Evolutionary conservation across 2,888 invertebrate genomes (phyloP).

Genomic region (Exephanes ischioxanthus): DNA sequence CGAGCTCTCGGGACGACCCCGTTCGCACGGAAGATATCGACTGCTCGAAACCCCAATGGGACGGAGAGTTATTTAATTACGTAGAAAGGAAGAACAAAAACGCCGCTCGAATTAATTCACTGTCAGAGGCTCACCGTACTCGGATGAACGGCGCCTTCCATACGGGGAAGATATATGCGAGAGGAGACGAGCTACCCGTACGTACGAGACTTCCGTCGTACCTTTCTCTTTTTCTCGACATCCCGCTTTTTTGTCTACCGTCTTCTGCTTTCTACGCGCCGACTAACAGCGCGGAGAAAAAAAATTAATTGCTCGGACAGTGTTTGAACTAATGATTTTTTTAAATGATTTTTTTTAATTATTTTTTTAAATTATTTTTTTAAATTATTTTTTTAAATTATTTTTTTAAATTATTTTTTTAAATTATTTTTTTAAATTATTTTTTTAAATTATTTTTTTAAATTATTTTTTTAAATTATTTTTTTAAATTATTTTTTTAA

Average conservation of each 20-base stretch:
- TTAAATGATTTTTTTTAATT: background rate
- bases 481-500: too few species aligned
- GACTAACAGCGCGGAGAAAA: background rate
- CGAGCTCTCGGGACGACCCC: background rate
- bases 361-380: background rate
- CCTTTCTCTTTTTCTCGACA: slow-evolving; percentile 64
- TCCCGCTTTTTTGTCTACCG: background rate
- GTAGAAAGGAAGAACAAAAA: background rate
- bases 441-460: too few species aligned
- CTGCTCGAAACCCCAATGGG: background rate
- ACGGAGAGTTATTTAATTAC: background rate
- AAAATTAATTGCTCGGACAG: background rate
- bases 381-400: too few species aligned
- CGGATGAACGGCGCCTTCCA: background rate
- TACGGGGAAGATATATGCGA: slow-evolving; percentile 53
- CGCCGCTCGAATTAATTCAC: background rate
- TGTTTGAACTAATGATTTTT: background rate
- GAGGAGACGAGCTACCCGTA: slow-evolving; percentile 22
- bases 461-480: background rate
- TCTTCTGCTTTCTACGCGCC: slow-evolving; percentile 28
- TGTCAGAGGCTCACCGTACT: slow-evolving; percentile 11
- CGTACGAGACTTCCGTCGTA: slow-evolving; percentile 54
- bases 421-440: too few species aligned
- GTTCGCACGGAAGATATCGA: slow-evolving; percentile 26
- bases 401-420: too few species aligned